Percentiles rank a stretch among this genome's conserved stretches.
Evolutionary conservation across 2,113 vertebrate genomes (phyloP).

Genomic region (Colinus virginianus): DNA sequence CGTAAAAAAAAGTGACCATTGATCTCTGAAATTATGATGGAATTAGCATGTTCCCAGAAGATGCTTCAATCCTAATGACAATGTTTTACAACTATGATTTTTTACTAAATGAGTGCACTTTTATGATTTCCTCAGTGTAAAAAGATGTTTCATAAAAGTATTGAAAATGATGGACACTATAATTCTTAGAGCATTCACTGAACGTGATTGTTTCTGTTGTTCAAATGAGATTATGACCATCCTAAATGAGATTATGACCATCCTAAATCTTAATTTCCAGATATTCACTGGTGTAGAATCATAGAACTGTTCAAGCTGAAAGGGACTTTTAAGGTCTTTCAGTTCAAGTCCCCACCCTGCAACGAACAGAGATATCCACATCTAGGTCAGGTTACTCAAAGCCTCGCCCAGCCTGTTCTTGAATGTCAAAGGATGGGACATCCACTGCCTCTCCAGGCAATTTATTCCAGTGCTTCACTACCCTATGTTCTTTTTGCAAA

Average conservation of each 20-base stretch:
- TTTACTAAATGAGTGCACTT: not conserved
- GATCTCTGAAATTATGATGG: not conserved
- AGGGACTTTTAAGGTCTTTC: not conserved
- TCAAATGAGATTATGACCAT: not conserved
- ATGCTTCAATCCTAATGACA: not conserved
- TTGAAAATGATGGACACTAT: not conserved
- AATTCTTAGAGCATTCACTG: not conserved
- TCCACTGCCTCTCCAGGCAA: not conserved
- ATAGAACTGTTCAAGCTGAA: not conserved
- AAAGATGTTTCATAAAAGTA: not conserved
- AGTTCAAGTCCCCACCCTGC: too few relatives aligned
- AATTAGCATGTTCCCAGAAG: not conserved
- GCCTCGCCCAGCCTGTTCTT: too few relatives aligned
- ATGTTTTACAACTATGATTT: not conserved
- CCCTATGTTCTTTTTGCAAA: not conserved
- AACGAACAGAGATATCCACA: not conserved
- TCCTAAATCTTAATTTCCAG: conserved; percentile 3
- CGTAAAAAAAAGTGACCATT: not conserved
- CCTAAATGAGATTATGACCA: not conserved
- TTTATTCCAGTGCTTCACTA: not conserved
- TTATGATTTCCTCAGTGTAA: not conserved
- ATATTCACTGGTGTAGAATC: not conserved
- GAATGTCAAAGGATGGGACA: not conserved
- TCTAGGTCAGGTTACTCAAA: not conserved
- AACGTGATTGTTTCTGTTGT: not conserved